phyloP scores from a whole-genome alignment of 2,113 vertebrate species.

The Azemiops feae region DNA sequence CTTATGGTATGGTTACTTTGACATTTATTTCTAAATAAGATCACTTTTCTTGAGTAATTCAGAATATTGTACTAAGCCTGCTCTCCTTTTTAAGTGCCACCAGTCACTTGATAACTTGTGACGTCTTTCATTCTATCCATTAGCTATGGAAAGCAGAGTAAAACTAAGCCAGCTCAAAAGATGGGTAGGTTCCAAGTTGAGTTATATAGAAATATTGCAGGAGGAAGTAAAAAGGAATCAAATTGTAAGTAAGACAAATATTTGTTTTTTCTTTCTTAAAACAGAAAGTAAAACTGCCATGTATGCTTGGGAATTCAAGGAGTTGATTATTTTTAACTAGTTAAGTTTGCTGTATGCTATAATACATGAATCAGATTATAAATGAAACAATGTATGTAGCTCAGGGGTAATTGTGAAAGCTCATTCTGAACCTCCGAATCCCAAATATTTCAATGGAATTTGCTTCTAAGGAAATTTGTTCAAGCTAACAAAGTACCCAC shows the following conservation, averaged over 20 bases:
- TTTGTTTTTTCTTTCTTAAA: neutral
- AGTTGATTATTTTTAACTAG: neutral
- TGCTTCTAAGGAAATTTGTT: neutral
- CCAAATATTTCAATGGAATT: neutral
- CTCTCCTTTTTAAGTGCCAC: conserved; percentile 12
- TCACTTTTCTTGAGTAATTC: conserved; percentile 34
- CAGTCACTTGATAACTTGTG: conserved; percentile 17
- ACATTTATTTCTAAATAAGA: conserved; percentile 50
- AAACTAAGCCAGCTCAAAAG: conserved; percentile 43
- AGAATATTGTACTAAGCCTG: conserved; percentile 18
- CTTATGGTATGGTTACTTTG: conserved; percentile 25
- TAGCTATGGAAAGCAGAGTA: conserved; percentile 50
- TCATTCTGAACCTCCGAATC: neutral
- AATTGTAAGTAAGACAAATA: conserved; percentile 18
- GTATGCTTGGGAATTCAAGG: neutral
- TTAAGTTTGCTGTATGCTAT: neutral
- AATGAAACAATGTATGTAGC: neutral
- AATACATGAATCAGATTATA: neutral
- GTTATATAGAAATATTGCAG: conserved; percentile 68
- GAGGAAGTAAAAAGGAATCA: conserved; percentile 60
- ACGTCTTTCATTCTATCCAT: conserved; percentile 32
- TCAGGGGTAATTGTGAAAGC: neutral
- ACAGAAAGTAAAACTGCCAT: neutral
- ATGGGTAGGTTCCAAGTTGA: conserved; percentile 49
- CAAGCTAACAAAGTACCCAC: neutral